These are phyloP conservation scores for Tetrapedia diversipes DNA, from an alignment of 2,888 invertebrate species.

Conservation along the genomic window DNA sequence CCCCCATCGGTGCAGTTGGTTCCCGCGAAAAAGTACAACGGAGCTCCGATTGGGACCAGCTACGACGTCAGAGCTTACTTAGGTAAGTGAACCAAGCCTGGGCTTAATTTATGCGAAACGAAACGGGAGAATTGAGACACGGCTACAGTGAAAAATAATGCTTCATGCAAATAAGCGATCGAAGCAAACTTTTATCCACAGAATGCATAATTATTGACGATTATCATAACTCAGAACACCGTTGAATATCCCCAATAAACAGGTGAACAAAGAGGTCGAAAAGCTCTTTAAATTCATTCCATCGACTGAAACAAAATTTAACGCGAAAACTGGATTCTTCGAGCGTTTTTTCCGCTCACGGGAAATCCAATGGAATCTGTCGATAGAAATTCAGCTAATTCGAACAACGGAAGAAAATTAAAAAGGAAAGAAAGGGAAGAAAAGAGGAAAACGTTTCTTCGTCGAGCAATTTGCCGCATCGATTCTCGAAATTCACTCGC, in stretches of 20 bases:
- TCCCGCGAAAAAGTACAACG: slow-evolving; percentile 95
- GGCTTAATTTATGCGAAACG: background rate
- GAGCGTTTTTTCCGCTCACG: background rate
- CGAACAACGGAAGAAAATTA: background rate
- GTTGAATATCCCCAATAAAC: too few species aligned
- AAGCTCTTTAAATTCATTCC: too few species aligned
- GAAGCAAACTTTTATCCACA: too few species aligned
- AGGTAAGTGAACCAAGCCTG: slow-evolving; percentile 83
- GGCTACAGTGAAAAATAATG: too few species aligned
- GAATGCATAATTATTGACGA: too few species aligned
- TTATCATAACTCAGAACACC: too few species aligned
- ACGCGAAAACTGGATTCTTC: background rate
- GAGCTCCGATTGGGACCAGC: slow-evolving; percentile 95
- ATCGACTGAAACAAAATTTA: too few species aligned
- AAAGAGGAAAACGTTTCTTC: background rate
- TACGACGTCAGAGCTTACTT: slow-evolving; percentile 94
- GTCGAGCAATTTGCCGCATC: background rate
- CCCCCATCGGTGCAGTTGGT: slow-evolving; percentile 96
- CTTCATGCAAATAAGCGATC: background rate
- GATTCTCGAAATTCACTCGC: background rate
- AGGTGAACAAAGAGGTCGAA: too few species aligned
- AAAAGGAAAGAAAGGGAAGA: background rate
- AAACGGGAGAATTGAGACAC: background rate
- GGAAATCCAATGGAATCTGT: background rate
- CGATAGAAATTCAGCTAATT: background rate